Conservation (phyloP, 2,888 invertebrate genomes). For the Celastrina argiolus region DNA sequence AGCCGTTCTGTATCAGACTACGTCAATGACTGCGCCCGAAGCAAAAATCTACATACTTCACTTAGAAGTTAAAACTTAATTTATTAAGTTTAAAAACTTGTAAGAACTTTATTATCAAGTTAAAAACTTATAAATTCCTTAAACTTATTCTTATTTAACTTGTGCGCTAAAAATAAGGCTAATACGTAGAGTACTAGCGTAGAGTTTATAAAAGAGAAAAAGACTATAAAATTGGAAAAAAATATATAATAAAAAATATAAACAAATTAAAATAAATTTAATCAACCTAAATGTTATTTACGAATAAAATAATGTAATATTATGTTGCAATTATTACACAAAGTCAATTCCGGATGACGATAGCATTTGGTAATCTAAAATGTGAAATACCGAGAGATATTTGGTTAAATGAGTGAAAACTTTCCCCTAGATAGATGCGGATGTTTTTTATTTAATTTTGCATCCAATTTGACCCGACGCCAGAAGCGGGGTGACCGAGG, state of each 20-base stretch:
- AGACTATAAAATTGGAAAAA: neutral
- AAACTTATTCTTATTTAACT: slow-evolving; percentile 13
- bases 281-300: too few species aligned
- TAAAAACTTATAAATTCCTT: neutral
- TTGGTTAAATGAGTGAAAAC: slow-evolving; percentile 18
- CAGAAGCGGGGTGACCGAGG: slow-evolving; percentile 53
- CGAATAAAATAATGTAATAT: too few species aligned
- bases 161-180: too few species aligned
- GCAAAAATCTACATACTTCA: slow-evolving; percentile 15
- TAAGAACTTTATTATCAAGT: slow-evolving; percentile 6
- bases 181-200: too few species aligned
- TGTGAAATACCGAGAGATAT: slow-evolving; percentile 13
- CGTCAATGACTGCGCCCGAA: neutral
- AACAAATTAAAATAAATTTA: too few species aligned
- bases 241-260: too few species aligned
- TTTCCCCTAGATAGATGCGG: slow-evolving; percentile 38
- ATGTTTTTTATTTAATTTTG: slow-evolving; percentile 72
- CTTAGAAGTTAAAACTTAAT: neutral
- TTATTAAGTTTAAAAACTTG: slow-evolving; percentile 13
- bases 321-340: too few species aligned
- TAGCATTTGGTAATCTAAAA: slow-evolving; percentile 1
- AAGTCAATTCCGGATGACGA: neutral
- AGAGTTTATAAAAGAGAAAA: neutral
- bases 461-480: slow-evolving; percentile 64
- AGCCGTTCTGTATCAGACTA: too few species aligned